phyloP scores from a whole-genome alignment of 2,797 vertebrate genomes.

The Schizopygopsis pylzovi region DNA sequence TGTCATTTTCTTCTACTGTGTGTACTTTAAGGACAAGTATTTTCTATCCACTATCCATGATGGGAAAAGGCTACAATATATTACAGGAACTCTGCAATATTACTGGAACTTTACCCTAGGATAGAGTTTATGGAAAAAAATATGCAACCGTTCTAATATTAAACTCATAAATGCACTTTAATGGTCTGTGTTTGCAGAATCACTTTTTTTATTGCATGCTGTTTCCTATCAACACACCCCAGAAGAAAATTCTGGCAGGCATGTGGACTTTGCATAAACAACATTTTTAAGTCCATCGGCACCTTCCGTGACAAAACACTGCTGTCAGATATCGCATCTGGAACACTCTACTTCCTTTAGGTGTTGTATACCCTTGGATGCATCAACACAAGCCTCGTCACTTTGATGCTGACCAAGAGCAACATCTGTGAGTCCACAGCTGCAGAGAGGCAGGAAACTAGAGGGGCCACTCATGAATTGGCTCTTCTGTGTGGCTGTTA shows the following conservation, averaged over 20 bases:
- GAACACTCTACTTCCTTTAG: constrained; percentile 25
- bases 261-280: constrained; percentile 12
- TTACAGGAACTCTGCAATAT: constrained; percentile 5
- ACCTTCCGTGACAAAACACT: constrained; percentile 9
- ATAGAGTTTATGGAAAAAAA: constrained; percentile 6
- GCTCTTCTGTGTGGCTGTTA: constrained; percentile 33
- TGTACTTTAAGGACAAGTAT: not conserved
- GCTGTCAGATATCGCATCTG: constrained; percentile 20
- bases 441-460: not conserved
- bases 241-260: constrained; percentile 1
- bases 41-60: not conserved
- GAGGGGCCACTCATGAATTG: not conserved
- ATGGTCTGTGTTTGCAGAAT: constrained; percentile 17
- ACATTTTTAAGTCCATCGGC: not conserved
- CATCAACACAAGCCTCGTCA: constrained; percentile 18
- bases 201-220: not conserved
- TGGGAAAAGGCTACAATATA: not conserved
- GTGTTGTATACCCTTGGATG: constrained; percentile 34
- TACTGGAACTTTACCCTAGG: not conserved
- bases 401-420: constrained; percentile 47
- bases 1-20: too few relatives aligned
- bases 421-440: constrained; percentile 33
- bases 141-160: not conserved
- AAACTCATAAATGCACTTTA: constrained; percentile 2
- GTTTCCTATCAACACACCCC: not conserved